These are phyloP conservation scores for Corythaeola cristata DNA, from an alignment of 2,113 vertebrate genomes.

Conservation along the genomic window DNA sequence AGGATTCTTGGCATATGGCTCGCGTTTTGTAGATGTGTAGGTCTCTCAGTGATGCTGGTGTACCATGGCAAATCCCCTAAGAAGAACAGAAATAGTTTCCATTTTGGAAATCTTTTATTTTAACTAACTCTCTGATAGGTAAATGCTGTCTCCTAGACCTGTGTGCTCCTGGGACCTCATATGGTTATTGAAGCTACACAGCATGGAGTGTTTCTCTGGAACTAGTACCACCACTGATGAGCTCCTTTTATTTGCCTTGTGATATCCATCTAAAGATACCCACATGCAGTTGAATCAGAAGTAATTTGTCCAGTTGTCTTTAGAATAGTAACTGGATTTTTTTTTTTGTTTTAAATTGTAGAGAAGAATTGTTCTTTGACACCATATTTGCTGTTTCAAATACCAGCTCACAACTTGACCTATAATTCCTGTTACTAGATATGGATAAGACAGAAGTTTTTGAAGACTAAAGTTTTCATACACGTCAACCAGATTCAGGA, in stretches of 20 bases:
- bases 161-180: not conserved
- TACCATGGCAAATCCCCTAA: not conserved
- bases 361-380: not conserved
- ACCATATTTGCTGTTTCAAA: not conserved
- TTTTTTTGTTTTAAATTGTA: not conserved
- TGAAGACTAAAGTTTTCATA: not conserved
- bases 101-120: not conserved
- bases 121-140: not conserved
- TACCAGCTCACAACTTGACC: not conserved
- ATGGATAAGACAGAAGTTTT: not conserved
- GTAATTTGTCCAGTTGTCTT: not conserved
- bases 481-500: not conserved
- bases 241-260: not conserved
- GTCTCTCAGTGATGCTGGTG: not conserved
- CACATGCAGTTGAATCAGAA: not conserved
- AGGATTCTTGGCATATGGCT: not conserved
- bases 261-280: not conserved
- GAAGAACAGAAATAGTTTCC: not conserved
- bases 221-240: not conserved
- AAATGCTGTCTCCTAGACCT: not conserved
- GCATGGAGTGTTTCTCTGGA: not conserved
- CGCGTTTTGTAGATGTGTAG: not conserved
- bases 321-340: not conserved
- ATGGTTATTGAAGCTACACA: not conserved
- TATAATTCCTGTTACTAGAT: not conserved